Conservation (phyloP, 2,113 vertebrate genomes). For the Halcyon malimbica region DNA sequence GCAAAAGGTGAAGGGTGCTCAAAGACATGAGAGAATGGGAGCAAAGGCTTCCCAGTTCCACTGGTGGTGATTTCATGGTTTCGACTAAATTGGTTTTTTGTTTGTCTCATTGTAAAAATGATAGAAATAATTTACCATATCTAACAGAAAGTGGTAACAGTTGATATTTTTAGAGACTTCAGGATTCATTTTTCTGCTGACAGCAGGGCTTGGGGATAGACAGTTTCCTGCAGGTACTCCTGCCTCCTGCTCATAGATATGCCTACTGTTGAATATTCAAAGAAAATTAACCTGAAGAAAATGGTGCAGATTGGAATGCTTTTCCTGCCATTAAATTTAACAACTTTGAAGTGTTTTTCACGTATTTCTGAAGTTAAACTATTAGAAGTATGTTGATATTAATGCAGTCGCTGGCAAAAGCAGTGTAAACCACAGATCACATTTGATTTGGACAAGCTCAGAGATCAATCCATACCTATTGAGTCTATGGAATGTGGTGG, state of each 20-base stretch:
- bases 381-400: background rate
- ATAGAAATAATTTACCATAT: background rate
- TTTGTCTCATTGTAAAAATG: background rate
- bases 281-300: background rate
- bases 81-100: background rate
- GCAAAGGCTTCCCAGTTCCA: background rate
- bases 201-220: background rate
- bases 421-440: background rate
- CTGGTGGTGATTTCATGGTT: background rate
- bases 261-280: background rate
- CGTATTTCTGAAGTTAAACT: background rate
- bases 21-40: background rate
- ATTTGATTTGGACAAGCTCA: background rate
- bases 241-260: background rate
- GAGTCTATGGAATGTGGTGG: background rate
- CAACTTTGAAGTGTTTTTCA: background rate
- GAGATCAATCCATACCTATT: background rate
- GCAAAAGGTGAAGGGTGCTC: background rate
- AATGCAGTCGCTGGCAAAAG: background rate
- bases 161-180: background rate
- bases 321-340: background rate
- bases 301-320: background rate
- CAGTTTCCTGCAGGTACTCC: background rate
- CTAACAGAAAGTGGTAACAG: background rate
- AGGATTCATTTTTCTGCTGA: background rate